phyloP scores from a whole-genome alignment of 2,797 vertebrate species.

The Spatula versicolor region DNA sequence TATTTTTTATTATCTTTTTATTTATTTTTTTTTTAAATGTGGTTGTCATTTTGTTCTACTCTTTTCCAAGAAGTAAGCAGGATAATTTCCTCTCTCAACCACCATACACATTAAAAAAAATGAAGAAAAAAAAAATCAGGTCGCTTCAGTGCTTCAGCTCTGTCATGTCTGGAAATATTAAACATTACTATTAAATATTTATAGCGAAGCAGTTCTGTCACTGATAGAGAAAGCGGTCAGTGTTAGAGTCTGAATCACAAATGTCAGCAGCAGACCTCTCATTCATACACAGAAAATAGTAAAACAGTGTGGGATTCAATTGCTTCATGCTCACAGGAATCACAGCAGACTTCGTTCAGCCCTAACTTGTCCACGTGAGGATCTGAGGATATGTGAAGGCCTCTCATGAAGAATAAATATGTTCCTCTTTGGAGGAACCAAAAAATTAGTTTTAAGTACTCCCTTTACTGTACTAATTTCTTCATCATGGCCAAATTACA shows the following conservation, averaged over 20 bases:
- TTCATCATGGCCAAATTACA: neutral
- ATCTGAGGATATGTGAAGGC: neutral
- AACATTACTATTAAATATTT: conserved; percentile 2
- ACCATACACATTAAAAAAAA: neutral
- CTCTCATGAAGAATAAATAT: neutral
- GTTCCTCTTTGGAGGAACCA: neutral
- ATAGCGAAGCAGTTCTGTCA: neutral
- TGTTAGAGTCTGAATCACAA: neutral
- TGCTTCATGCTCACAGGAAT: neutral
- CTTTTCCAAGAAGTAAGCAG: neutral
- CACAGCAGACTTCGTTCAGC: neutral
- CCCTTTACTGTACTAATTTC: neutral
- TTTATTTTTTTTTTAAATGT: no score
- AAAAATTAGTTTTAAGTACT: neutral
- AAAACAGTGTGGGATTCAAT: neutral
- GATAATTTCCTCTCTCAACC: conserved; percentile 31
- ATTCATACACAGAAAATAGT: neutral
- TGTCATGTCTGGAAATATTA: conserved; percentile 1
- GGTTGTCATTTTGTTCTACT: conserved; percentile 28
- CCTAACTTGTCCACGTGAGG: neutral
- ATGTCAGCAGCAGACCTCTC: neutral
- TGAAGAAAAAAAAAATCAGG: neutral
- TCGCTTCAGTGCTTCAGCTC: neutral
- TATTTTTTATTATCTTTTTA: no score
- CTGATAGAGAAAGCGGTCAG: neutral